Percentiles rank a stretch among this genome's conserved stretches.
Evolutionary conservation across 2,113 vertebrate species (phyloP).

Genomic region (Mesoclemmys tuberculata): DNA sequence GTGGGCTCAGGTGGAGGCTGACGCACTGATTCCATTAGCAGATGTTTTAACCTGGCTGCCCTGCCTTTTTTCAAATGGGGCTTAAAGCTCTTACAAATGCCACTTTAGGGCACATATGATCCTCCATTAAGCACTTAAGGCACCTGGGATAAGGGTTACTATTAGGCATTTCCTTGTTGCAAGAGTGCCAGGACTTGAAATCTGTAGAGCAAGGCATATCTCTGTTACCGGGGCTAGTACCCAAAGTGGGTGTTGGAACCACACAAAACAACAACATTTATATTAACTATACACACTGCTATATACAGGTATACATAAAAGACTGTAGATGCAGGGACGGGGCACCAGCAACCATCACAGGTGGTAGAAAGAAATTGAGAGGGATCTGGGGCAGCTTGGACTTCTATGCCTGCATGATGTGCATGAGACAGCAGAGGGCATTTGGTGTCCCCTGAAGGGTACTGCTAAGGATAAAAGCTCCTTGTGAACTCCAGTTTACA

Average conservation of each 20-base stretch:
- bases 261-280: not conserved
- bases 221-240: not conserved
- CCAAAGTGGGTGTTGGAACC: not conserved
- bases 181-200: not conserved
- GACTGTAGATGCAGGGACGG: not conserved
- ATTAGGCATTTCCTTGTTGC: not conserved
- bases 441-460: not conserved
- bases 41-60: not conserved
- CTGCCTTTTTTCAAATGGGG: not conserved
- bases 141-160: not conserved
- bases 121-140: not conserved
- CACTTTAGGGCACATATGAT: not conserved
- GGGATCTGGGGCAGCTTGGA: not conserved
- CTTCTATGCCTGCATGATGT: not conserved
- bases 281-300: not conserved
- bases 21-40: not conserved
- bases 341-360: not conserved
- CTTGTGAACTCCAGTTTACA: not conserved
- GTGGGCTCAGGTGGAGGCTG: not conserved
- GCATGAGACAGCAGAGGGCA: not conserved
- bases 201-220: not conserved
- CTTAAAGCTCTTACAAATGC: not conserved
- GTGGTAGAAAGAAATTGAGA: not conserved
- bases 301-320: not conserved
- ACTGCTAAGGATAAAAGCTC: not conserved